phyloP scores from a whole-genome alignment of 2,113 vertebrate species.

The Callospermophilus lateralis region DNA sequence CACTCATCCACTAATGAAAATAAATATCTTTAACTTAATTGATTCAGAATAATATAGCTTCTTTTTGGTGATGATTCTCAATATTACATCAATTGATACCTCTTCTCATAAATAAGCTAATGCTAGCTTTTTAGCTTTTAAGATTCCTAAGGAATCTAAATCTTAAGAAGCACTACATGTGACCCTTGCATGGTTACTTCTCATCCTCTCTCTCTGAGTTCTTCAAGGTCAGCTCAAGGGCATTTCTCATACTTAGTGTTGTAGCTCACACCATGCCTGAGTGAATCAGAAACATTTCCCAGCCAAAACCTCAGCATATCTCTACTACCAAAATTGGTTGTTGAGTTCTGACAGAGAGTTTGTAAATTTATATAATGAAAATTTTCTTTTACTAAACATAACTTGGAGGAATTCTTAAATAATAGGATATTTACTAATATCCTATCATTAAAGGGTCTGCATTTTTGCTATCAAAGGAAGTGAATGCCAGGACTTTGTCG shows the following conservation, averaged over 20 bases:
- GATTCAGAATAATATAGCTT: neutral
- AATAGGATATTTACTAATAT: neutral
- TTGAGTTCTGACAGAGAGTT: neutral
- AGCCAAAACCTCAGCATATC: neutral
- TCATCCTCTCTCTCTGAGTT: neutral
- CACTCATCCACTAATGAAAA: neutral
- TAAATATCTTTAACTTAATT: neutral
- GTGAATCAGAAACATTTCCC: neutral
- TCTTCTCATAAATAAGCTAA: neutral
- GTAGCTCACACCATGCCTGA: neutral
- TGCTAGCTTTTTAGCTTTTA: neutral
- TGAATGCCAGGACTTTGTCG: too few relatives aligned
- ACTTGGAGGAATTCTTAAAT: neutral
- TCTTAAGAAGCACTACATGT: neutral
- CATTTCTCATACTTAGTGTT: neutral
- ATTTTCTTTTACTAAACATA: neutral
- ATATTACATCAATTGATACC: neutral
- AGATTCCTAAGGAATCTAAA: neutral
- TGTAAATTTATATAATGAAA: neutral
- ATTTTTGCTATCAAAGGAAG: neutral
- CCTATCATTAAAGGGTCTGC: neutral
- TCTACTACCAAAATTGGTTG: neutral
- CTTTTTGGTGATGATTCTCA: neutral
- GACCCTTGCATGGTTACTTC: accelerated
- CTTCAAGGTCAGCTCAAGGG: neutral